phyloP scores from a whole-genome alignment of 30 jellyfish, hydroid and myxozoan genomes.

The Clytia hemisphaerica region DNA sequence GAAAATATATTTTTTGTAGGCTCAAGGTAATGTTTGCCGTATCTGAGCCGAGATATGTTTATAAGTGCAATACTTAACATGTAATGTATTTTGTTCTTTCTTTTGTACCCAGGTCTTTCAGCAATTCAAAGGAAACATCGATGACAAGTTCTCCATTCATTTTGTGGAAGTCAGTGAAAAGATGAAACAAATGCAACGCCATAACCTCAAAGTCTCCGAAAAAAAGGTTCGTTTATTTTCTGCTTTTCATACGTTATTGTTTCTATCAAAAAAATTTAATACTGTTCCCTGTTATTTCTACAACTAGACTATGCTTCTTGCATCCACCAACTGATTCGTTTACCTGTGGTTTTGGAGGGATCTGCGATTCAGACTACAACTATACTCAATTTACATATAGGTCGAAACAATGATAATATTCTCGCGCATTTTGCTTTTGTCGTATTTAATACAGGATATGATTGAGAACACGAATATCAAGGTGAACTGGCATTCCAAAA shows the following conservation, averaged over 20 bases:
- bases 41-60: too few species aligned
- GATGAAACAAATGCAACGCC: constrained; percentile 52
- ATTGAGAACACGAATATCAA: too few species aligned
- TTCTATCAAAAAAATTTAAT: background rate
- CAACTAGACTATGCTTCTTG: too few species aligned
- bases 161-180: constrained; percentile 69
- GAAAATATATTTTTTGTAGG: too few species aligned
- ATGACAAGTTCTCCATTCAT: constrained; percentile 44
- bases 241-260: background rate
- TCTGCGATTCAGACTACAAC: too few species aligned
- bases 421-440: too few species aligned
- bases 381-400: too few species aligned
- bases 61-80: background rate
- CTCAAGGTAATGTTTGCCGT: too few species aligned
- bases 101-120: constrained; percentile 39
- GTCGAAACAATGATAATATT: too few species aligned
- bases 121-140: constrained; percentile 38
- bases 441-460: too few species aligned
- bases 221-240: background rate
- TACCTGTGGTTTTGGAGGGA: too few species aligned
- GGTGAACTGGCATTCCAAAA: constrained; percentile 40
- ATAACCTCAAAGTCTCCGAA: constrained; percentile 15
- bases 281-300: background rate
- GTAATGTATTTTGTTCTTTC: background rate
- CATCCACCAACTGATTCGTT: too few species aligned